Evolutionary conservation across 2,797 vertebrate species (phyloP).

Genomic region (Erithacus rubecula): DNA sequence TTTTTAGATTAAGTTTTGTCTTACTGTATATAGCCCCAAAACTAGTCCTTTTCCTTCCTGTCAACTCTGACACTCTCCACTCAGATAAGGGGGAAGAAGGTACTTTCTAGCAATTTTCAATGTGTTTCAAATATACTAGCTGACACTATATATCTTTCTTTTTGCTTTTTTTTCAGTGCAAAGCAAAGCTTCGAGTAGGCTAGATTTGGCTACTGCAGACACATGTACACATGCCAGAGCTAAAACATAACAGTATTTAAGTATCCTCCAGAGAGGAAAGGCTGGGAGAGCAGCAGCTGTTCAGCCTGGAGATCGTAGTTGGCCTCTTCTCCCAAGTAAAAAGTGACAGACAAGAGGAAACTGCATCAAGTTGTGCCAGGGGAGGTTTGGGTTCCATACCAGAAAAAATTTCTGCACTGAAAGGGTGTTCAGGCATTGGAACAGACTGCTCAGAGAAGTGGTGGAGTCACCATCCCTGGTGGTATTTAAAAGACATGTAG

Average conservation of each 20-base stretch:
- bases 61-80: background rate
- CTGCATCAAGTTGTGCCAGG: background rate
- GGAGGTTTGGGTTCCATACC: fast-evolving
- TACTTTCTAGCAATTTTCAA: background rate
- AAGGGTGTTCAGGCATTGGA: background rate
- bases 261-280: background rate
- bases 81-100: background rate
- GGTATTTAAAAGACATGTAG: background rate
- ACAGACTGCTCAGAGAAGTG: background rate
- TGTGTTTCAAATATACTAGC: background rate
- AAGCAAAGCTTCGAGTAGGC: background rate
- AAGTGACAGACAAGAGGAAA: background rate
- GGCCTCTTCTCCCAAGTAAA: background rate
- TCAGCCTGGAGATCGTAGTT: background rate
- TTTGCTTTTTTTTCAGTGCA: background rate
- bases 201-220: background rate
- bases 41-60: background rate
- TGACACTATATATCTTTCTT: background rate
- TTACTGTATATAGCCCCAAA: background rate
- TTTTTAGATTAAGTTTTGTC: background rate
- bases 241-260: background rate
- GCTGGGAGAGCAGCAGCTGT: background rate
- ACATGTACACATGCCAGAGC: background rate
- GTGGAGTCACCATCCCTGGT: background rate
- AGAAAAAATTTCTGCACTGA: background rate